Evolutionary conservation across 1,140 invertebrate genomes (phyloP), one percentile per base, ranked within the genome.

Genomic region (Hylyphantes graminicola): DNA sequence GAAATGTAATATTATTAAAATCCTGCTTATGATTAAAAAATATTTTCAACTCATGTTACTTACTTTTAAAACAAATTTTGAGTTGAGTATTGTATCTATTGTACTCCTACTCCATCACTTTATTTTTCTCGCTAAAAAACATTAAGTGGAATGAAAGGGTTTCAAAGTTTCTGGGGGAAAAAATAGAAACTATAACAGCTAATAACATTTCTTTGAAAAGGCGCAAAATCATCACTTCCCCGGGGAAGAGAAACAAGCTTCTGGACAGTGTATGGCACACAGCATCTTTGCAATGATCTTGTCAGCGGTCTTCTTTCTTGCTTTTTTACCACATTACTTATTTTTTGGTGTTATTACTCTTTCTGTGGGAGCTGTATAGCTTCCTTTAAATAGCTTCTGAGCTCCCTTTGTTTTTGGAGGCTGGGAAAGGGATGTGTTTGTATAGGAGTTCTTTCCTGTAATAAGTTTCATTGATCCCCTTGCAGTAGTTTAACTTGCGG

Each of bases 191-290:
- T 35, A 35, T 35, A 35, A 6, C 17, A 61, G 17, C 13, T 61
- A 61, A 17, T 61, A 13, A 15, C 17, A 17, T 61, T 6, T 61
- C 59, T 61, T 61, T 35, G 35, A 35, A 35, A 35, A 35, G 35
- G 35, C 35, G 35, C 35, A 35, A 35, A 35, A 35, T 35, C 35
- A 35, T 35, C 35, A 35, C 68, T 50, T 70, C 35, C 53, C 51
- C 35, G 68, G 48, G 35, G 35, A 12, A 70, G 53, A 70, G 68
- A 70, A 70, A 70, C 68, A 70, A 70, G 68, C 7, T 21, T 70
- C 50, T 51, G 50, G 68, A 70, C 68, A 70, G 68, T 51, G n/a
- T 51, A 35, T 35, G 12, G 53, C 64, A 65, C 15, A 70, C 48
- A n/a, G 68, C 12, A 51, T 35, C 50, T 15, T 48, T 51, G 50